Percentiles rank a stretch among this genome's conserved stretches.
Evolutionary conservation across 30 jellyfish, hydroid and myxozoan genomes (phyloP).

Genomic region (Chironex yamaguchii): DNA sequence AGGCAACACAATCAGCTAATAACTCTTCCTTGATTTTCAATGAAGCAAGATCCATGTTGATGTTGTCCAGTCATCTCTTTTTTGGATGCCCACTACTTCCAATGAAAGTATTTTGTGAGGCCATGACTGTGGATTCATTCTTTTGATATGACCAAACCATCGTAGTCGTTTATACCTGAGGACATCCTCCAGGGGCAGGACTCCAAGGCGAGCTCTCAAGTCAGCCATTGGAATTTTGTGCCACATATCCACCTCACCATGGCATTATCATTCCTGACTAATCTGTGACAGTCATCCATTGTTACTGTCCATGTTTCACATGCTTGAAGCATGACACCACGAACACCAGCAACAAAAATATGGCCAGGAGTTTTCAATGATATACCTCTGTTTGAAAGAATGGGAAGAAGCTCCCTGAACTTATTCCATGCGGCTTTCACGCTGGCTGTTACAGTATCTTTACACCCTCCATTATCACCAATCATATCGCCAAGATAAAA

Average conservation of each 20-base stretch:
- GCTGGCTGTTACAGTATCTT: slow-evolving; percentile 13
- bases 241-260: slow-evolving; percentile 41
- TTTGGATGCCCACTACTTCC: too few species aligned
- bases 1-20: too few species aligned
- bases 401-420: slow-evolving; percentile 8
- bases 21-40: too few species aligned
- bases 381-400: too few species aligned
- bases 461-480: slow-evolving; percentile 13
- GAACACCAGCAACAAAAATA: slow-evolving; percentile 2
- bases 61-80: too few species aligned
- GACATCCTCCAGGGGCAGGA: neutral
- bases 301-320: slow-evolving; percentile 31
- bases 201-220: neutral
- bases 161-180: neutral
- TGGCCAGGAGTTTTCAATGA: too few species aligned
- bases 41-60: too few species aligned
- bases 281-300: neutral
- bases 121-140: neutral
- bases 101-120: neutral
- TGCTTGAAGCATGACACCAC: slow-evolving; percentile 12
- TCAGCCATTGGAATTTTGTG: neutral
- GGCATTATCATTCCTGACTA: slow-evolving; percentile 16
- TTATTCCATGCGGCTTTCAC: neutral
- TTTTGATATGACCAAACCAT: neutral
- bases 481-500: neutral